phyloP scores from a whole-genome alignment of 2,888 invertebrate species.

The Acleris literana region DNA sequence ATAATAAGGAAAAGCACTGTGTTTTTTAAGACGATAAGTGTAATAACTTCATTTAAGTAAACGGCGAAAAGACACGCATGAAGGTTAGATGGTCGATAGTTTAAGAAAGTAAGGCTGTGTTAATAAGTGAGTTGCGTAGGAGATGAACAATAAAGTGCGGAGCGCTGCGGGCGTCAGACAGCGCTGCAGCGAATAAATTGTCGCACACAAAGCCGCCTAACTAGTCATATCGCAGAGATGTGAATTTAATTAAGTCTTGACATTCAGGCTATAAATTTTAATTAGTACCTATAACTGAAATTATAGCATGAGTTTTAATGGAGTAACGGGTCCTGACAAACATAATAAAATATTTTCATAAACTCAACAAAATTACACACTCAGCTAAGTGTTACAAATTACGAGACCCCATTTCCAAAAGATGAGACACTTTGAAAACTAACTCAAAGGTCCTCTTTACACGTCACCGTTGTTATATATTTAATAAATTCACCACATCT shows the following conservation, averaged over 20 bases:
- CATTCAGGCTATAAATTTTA: constrained; percentile 26
- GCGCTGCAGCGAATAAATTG: constrained; percentile 52
- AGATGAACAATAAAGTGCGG: constrained; percentile 34
- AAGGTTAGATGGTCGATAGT: constrained; percentile 31
- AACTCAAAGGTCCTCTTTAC: constrained; percentile 27
- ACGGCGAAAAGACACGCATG: neutral
- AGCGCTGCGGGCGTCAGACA: constrained; percentile 38
- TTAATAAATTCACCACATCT: constrained; percentile 52
- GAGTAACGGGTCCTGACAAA: constrained; percentile 20
- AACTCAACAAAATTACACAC: neutral
- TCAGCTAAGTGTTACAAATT: constrained; percentile 45
- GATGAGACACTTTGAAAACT: constrained; percentile 44
- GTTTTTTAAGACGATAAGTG: too few species aligned
- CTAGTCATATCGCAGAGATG: constrained; percentile 49
- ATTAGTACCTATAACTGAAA: constrained; percentile 19
- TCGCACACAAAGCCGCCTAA: constrained; percentile 50
- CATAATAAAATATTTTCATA: constrained; percentile 6
- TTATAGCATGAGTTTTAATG: constrained; percentile 11
- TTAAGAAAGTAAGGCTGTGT: constrained; percentile 34
- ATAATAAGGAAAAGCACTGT: too few species aligned
- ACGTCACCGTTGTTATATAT: constrained; percentile 53
- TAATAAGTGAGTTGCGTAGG: constrained; percentile 36
- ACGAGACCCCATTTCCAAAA: constrained; percentile 55
- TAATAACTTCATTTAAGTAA: too few species aligned
- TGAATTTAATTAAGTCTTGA: constrained; percentile 44